Evolutionary conservation across 2,888 invertebrate genomes (phyloP), one percentile per base, ranked within the genome.

Genomic region (Fragum sueziense): DNA sequence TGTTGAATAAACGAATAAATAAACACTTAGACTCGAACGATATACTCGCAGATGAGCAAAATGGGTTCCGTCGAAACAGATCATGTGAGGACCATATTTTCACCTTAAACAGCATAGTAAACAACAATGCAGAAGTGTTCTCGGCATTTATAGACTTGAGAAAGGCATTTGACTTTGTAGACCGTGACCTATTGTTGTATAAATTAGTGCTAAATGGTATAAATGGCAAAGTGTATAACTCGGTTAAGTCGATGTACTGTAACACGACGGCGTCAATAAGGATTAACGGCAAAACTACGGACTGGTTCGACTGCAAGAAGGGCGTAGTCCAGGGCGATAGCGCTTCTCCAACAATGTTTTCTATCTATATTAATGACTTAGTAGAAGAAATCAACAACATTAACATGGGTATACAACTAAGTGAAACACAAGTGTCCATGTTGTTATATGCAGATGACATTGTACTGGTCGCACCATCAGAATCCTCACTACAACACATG

Each of bases 41-140:
- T 34, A 41, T 80, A n/a, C 57, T 76, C 1, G 69, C 76, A 4
- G 76, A 80, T 29, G 76, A 80, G 31, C 76, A 80, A 57, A 76
- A 80, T 47, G 80, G 80, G 4, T 80, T 80, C 31, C 34, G 80
- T 2, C 11, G 17, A 31, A n/a, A 47, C 22, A 68, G 80, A 34
- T 76, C 80, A 22, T 80, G 76, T 67, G 76, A 80, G 54, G 76
- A 80, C 59, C 80, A 80, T 29, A 68, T 70, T 6, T 80, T 75
- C 41, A 62, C 72, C 0, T 25, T 76, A 6, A 69, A 72, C 57
- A 80, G 76, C 54, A 68, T 80, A 27, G 22, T 75, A 34, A 34
- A 41, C 11, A 72, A 76, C 41, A 52, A 70, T 52, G 29, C 33
- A 14, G 17, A 29, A 31, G 57, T 76, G 1, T 67, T 37, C 31